Base-by-base conservation (phyloP, 2,113 vertebrate genomes). In the Phaetusa simplex region DNA sequence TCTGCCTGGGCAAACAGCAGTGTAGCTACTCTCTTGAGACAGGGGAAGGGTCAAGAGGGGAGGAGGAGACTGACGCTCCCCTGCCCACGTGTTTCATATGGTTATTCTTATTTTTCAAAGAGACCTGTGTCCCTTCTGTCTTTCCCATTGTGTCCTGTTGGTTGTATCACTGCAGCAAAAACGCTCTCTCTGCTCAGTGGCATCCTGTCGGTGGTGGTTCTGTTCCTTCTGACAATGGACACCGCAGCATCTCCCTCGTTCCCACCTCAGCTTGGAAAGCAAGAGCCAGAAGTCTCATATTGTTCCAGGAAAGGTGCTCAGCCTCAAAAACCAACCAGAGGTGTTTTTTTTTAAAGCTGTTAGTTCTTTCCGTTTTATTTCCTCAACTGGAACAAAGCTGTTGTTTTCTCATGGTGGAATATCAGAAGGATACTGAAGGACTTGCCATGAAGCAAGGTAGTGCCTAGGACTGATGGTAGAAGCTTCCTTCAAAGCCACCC, bases 51-150 rank as follows among this genome's bases (percentile, higher is more conserved):
- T 95, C 78, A 65, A 77, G 90, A 95, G 74, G 67, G 92, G 92
- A 88, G 12, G 34, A 81, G 70, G 61, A 90, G 71, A 58, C 80
- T 13, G 0, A 59, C 0, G 1, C 43, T 97, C 77, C 88, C 72
- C 77, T 56, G 69, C 80, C 90, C 58, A 8, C 30, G 56, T 92
- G 94, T 96, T 96, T 84, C 95, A 61, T 96, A 93, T 7, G 82
- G 69, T 97, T 96, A 94, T 95, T 95, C 86, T 96, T 95, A 86
- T 96, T 96, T 97, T 96, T 78, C 83, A 45, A 76, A 93, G 72
- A 93, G 89, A 90, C 62, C 65, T 42, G 82, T 90, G 86, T 95
- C 49, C 62, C 52, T 83, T 92, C 67, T 0, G 66, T 96, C 92
- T 94, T 89, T 96, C 78, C 88, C 42, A 13, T 94, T 45, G 91